phyloP scores from a whole-genome alignment of 2,888 invertebrate genomes.

The Dryadula phaetusa region DNA sequence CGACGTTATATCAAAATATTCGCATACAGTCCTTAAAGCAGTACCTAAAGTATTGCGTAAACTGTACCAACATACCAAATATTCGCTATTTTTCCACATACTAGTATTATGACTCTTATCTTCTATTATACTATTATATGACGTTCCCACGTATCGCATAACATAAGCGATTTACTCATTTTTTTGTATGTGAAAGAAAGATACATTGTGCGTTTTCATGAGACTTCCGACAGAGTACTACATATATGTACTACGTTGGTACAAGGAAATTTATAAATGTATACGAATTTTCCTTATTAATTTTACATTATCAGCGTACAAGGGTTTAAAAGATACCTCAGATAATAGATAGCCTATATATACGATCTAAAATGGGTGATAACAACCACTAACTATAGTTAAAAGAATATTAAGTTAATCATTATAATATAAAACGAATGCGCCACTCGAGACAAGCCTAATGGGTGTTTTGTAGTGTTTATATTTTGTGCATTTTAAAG shows the following conservation, averaged over 20 bases:
- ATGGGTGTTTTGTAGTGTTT: too few species aligned
- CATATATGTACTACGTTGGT: background rate
- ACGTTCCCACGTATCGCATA: constrained; percentile 39
- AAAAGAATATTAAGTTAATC: too few species aligned
- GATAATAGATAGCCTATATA: too few species aligned
- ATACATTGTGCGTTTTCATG: constrained; percentile 31
- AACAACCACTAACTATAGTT: too few species aligned
- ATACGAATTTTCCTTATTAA: background rate
- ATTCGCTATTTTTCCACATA: constrained; percentile 21
- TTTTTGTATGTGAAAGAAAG: constrained; percentile 31
- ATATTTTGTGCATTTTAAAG: too few species aligned
- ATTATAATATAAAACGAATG: too few species aligned
- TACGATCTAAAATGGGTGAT: too few species aligned
- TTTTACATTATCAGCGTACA: background rate
- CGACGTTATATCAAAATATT: background rate
- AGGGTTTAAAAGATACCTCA: too few species aligned
- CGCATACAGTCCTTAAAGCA: too few species aligned
- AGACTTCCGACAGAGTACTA: constrained; percentile 38
- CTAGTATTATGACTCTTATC: constrained; percentile 23
- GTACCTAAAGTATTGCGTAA: too few species aligned
- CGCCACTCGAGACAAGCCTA: too few species aligned
- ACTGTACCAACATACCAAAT: background rate
- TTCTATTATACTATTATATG: constrained; percentile 34
- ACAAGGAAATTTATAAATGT: constrained; percentile 15
- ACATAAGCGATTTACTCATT: constrained; percentile 38